A percentile compares a stretch with the other conserved stretches of the same genome.
These are phyloP conservation scores for Columba guinea DNA, from an alignment of 2,797 vertebrate species.

Conservation along the genomic window DNA sequence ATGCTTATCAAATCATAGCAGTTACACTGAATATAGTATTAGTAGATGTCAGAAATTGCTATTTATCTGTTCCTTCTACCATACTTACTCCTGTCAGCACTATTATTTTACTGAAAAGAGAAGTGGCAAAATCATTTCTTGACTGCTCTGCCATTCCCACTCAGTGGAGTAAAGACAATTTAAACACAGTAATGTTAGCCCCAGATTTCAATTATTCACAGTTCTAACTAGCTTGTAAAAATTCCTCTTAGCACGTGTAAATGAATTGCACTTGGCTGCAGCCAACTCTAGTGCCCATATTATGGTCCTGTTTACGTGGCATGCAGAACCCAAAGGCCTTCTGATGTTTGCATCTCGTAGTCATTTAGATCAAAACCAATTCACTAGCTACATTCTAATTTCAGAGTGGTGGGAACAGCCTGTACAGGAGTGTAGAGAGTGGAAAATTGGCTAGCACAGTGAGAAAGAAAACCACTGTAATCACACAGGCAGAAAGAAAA, in stretches of 20 bases:
- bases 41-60: not conserved
- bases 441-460: not conserved
- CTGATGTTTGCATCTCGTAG: not conserved
- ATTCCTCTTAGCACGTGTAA: not conserved
- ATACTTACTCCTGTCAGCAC: not conserved
- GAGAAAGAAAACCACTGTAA: not conserved
- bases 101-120: not conserved
- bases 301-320: not conserved
- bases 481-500: not conserved
- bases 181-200: not conserved
- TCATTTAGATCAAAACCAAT: not conserved
- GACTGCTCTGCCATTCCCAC: not conserved
- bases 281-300: not conserved
- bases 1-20: not conserved
- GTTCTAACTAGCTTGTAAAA: constrained; percentile 12
- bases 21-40: not conserved
- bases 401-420: not conserved
- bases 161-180: not conserved
- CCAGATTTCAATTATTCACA: not conserved
- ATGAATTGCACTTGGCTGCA: not conserved
- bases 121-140: not conserved
- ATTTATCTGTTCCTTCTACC: not conserved
- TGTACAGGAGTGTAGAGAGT: not conserved
- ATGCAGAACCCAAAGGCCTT: not conserved
- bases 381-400: not conserved